A percentile compares a stretch with the other conserved stretches of the same genome.
These are phyloP conservation scores for Bicyclus anynana DNA, from an alignment of 1,140 invertebrate species.

Conservation along the genomic window DNA sequence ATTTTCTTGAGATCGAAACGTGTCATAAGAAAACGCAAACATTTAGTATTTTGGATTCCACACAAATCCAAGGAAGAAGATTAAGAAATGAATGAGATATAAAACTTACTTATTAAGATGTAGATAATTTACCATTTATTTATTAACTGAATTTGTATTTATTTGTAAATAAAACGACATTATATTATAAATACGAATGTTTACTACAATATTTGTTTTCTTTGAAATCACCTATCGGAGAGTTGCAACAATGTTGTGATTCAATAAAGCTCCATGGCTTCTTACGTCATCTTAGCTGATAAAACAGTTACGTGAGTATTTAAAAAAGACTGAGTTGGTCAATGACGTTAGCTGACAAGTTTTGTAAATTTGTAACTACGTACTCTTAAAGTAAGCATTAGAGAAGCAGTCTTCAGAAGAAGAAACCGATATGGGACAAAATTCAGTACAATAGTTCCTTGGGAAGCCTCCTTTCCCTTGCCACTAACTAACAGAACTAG, in stretches of 20 bases:
- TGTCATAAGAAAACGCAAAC: slow-evolving; percentile 76
- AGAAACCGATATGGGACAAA: too few relatives aligned
- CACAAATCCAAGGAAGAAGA: slow-evolving; percentile 71
- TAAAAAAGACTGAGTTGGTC: too few relatives aligned
- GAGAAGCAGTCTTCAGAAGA: too few relatives aligned
- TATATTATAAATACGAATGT: slow-evolving; percentile 78
- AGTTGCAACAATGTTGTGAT: neutral
- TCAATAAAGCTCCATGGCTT: neutral
- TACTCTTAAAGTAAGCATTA: too few relatives aligned
- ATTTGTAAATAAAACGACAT: slow-evolving; percentile 77
- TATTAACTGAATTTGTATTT: slow-evolving; percentile 78
- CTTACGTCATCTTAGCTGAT: too few relatives aligned
- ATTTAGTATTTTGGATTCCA: slow-evolving; percentile 74
- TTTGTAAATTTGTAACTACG: too few relatives aligned
- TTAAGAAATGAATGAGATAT: slow-evolving; percentile 73
- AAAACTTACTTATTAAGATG: slow-evolving; percentile 76
- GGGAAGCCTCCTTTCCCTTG: too few relatives aligned
- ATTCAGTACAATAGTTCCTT: too few relatives aligned
- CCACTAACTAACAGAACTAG: too few relatives aligned
- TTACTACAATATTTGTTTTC: slow-evolving; percentile 74
- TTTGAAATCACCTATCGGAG: slow-evolving; percentile 16
- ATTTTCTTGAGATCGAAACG: slow-evolving; percentile 76
- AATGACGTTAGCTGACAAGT: too few relatives aligned
- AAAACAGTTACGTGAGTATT: too few relatives aligned
- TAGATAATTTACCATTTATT: slow-evolving; percentile 78